Evolutionary conservation across 2,888 invertebrate genomes (phyloP).

Genomic region (Baccha elongata): DNA sequence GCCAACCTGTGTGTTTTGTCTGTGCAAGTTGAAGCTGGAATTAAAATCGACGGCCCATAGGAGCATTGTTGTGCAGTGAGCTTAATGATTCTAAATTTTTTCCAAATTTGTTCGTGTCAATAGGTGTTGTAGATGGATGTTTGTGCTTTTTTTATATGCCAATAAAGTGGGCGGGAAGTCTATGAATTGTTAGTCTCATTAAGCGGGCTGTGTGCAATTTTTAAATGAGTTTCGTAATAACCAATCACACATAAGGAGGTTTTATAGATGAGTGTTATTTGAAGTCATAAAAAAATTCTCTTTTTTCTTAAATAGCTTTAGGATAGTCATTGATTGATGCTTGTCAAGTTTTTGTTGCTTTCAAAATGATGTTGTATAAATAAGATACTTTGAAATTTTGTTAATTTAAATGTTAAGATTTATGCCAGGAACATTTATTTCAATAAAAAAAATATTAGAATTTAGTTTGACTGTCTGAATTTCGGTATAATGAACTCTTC

Average conservation of each 20-base stretch:
- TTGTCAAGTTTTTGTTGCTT: no score
- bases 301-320: not conserved
- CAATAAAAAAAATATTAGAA: no score
- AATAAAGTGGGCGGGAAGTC: slow-evolving; percentile 30
- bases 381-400: no score
- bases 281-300: not conserved
- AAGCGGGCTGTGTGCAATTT: slow-evolving; percentile 12
- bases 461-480: no score
- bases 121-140: slow-evolving; percentile 29
- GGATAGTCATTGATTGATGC: slow-evolving; percentile 7
- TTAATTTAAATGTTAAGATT: no score
- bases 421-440: no score
- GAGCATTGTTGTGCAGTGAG: slow-evolving; percentile 18
- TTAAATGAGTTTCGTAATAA: slow-evolving; percentile 15
- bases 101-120: slow-evolving; percentile 62
- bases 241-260: not conserved
- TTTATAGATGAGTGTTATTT: not conserved
- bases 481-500: not conserved
- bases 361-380: no score
- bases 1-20: slow-evolving; percentile 51
- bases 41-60: slow-evolving; percentile 27
- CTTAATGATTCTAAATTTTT: slow-evolving; percentile 65
- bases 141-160: not conserved
- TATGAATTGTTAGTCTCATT: slow-evolving; percentile 3
- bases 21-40: not conserved